Percentiles rank a stretch among this genome's conserved stretches.
These are phyloP conservation scores for Sarcoramphus papa DNA, from an alignment of 2,797 vertebrate genomes.

Conservation along the genomic window DNA sequence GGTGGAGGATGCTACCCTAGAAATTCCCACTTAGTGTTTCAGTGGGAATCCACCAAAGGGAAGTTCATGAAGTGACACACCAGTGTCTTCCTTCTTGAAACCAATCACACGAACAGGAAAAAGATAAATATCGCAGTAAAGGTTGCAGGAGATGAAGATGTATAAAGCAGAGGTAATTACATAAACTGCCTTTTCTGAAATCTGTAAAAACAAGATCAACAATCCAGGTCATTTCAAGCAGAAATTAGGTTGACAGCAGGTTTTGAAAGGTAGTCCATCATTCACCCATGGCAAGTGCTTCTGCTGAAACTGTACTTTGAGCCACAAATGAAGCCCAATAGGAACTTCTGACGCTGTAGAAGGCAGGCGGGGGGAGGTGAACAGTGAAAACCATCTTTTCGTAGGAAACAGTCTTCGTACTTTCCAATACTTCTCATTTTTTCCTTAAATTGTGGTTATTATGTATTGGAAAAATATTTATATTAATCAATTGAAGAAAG, in stretches of 20 bases:
- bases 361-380: background rate
- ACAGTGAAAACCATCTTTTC: background rate
- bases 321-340: background rate
- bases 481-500: background rate
- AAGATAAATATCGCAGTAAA: background rate
- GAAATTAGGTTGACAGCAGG: background rate
- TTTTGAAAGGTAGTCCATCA: background rate
- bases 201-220: background rate
- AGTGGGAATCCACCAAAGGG: background rate
- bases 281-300: background rate
- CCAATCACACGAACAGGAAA: background rate
- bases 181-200: background rate
- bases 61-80: background rate
- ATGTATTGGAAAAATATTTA: background rate
- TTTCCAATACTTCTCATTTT: background rate
- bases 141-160: background rate
- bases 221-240: background rate
- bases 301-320: background rate
- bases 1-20: background rate
- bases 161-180: background rate
- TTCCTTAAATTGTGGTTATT: background rate
- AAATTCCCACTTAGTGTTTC: background rate
- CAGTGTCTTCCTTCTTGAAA: background rate
- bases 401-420: fast-evolving
- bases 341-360: background rate